Percentiles rank a stretch among this genome's conserved stretches.
Evolutionary conservation across 2,797 vertebrate genomes (phyloP).

Genomic region (Dicrostonyx torquatus): DNA sequence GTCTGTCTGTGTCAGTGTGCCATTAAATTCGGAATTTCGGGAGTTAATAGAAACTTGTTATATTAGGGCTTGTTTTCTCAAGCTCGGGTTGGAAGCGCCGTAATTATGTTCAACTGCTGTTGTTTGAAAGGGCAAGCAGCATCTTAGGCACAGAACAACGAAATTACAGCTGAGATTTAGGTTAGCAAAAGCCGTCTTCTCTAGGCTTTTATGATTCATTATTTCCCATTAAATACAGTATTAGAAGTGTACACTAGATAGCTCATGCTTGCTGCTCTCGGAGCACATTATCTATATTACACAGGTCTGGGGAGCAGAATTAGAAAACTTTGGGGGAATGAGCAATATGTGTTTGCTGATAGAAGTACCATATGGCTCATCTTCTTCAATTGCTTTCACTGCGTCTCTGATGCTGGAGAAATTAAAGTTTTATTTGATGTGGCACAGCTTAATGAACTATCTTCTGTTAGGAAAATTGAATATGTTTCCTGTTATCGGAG

Average conservation of each 20-base stretch:
- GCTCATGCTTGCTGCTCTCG: constrained; percentile 90
- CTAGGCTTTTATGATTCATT: constrained; percentile 92
- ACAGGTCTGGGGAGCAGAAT: constrained; percentile 92
- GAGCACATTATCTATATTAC: constrained; percentile 93
- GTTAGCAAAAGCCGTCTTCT: constrained; percentile 90
- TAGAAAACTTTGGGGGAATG: constrained; percentile 93
- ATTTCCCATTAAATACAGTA: constrained; percentile 94
- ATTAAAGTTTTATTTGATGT: constrained; percentile 94
- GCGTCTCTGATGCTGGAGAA: constrained; percentile 92
- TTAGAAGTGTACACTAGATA: constrained; percentile 92
- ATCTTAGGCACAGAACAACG: constrained; percentile 91
- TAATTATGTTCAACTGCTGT: constrained; percentile 90
- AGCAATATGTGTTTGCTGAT: constrained; percentile 93
- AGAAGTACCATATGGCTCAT: constrained; percentile 92
- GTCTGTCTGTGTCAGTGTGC: constrained; percentile 11
- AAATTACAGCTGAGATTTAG: constrained; percentile 93
- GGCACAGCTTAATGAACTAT: constrained; percentile 93
- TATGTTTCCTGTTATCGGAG: constrained; percentile 92
- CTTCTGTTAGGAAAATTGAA: constrained; percentile 93
- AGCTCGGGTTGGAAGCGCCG: constrained; percentile 86
- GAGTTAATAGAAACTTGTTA: constrained; percentile 88
- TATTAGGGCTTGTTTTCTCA: constrained; percentile 82
- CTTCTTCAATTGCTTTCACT: constrained; percentile 93
- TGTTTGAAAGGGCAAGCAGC: constrained; percentile 90
- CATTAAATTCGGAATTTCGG: constrained; percentile 84